Conservation (phyloP, 2,888 invertebrate genomes). For the Nymphalis urticae region DNA sequence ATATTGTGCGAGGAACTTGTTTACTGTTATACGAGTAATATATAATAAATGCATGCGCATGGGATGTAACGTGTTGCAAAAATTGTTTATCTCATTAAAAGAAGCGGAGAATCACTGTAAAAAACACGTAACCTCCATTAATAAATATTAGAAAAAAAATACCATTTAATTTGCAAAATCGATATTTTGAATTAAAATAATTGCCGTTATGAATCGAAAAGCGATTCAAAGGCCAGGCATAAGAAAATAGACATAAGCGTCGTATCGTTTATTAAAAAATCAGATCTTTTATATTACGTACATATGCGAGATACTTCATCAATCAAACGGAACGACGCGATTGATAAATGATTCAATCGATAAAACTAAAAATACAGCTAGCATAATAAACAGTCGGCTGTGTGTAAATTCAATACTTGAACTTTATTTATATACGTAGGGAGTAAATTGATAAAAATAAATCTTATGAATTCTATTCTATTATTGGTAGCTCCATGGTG, state of each 20-base stretch:
- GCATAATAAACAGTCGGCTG: conserved; percentile 23
- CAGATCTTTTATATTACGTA: conserved; percentile 30
- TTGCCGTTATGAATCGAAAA: conserved; percentile 2
- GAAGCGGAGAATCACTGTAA: background rate
- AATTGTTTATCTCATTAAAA: conserved; percentile 1
- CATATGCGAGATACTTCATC: conserved; percentile 33
- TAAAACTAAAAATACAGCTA: conserved; percentile 27
- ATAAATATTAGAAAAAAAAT: background rate
- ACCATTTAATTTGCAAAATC: conserved; percentile 14
- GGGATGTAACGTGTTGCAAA: no score
- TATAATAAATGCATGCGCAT: no score
- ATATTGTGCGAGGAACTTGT: no score
- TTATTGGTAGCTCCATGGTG: background rate
- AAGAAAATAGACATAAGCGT: conserved; percentile 17
- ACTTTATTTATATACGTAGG: conserved; percentile 1
- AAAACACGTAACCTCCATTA: background rate
- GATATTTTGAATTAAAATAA: conserved; percentile 16
- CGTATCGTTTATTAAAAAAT: conserved; percentile 27
- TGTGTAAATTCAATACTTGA: conserved; percentile 22
- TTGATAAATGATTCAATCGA: conserved; percentile 34
- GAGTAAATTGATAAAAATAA: background rate
- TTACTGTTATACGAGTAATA: no score
- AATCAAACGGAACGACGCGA: conserved; percentile 23
- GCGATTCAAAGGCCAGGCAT: conserved; percentile 20
- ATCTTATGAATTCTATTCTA: background rate